phyloP scores from a whole-genome alignment of 2,113 vertebrate species.

The Aegithalos caudatus region DNA sequence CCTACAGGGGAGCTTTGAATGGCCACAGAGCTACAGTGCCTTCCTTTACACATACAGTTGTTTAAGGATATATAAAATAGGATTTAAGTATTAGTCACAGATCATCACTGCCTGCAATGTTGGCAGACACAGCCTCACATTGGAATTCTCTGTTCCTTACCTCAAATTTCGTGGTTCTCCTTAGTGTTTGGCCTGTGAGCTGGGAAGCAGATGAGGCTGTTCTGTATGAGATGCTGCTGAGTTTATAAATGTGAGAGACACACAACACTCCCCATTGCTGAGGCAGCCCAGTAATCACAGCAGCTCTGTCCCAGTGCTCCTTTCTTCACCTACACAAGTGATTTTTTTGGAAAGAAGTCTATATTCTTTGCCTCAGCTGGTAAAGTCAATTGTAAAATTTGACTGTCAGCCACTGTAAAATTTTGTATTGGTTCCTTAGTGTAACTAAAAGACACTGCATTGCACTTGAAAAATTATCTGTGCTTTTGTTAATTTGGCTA shows the following conservation, averaged over 20 bases:
- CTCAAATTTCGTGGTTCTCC: not conserved
- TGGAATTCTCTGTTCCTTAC: not conserved
- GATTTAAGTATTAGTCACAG: not conserved
- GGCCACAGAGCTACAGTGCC: not conserved
- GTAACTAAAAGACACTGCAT: not conserved
- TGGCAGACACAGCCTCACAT: not conserved
- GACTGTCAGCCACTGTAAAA: not conserved
- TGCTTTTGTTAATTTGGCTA: not conserved
- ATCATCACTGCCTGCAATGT: accelerated
- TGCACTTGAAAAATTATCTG: not conserved
- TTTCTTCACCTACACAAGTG: not conserved
- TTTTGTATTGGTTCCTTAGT: not conserved
- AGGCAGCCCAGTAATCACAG: not conserved
- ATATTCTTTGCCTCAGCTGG: not conserved
- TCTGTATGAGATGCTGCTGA: not conserved
- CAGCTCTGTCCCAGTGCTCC: not conserved
- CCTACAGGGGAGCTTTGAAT: not conserved
- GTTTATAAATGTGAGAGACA: slow-evolving; percentile 25
- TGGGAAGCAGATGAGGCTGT: slow-evolving; percentile 28
- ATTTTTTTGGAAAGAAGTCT: not conserved
- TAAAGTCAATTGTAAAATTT: not conserved
- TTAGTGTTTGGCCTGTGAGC: slow-evolving; percentile 8
- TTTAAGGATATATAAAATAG: not conserved
- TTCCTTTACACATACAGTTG: not conserved
- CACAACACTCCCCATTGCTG: not conserved